Base-by-base conservation (phyloP, 2,888 invertebrate species). In the Pollenia amentaria region DNA sequence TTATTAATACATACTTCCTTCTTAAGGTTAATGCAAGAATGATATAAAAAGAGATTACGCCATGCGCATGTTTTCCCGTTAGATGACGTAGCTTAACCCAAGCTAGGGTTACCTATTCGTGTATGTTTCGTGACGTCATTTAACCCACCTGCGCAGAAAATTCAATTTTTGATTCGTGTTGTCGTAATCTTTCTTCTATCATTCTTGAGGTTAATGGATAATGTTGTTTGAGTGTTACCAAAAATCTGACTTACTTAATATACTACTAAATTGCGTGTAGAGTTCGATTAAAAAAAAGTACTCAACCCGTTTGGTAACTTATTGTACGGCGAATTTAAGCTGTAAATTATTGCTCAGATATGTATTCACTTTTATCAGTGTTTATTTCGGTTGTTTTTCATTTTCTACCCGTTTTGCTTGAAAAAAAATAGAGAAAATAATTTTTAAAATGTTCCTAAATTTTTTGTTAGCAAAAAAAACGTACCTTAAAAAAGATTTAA, bases 401-500 rank as follows among this genome's bases (percentile, higher is more conserved):
- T 60, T 40, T 53, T 38, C 60, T 46, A 21, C n/a, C 9, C 18
- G 29, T 29, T 29, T 14, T 67, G 10, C 21, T 16, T 9, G 18
- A 70, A 70, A 42, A 18, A 16, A 18, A 44, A 42, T 14, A 16
- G 44, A 53, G 18, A 12, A 64, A 53, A 51, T 18, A 53, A 21
- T 21, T 42, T 53, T 64, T 65, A 55, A 42, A 40, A 46, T 81
- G 42, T 75, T 60, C 29, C 7, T 48, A 48, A n/a, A 51, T 44
- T 60, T 75, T 14, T 67, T 67, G 40, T 60, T 42, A 12, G 51
- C 29, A 16, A 48, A 78, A 51, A n/a, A 38, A 67, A 40, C 3
- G 21, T 51, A 64, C 8, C 12, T 10, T 44, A 65, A 76, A 76
- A 72, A 46, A 29, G 67, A 51, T 81, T 60, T 81, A 81, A 81